A percentile compares a stretch with the other conserved stretches of the same genome.
phyloP scores from a whole-genome alignment of 2,888 invertebrate genomes.

The Leucozona laternaria region DNA sequence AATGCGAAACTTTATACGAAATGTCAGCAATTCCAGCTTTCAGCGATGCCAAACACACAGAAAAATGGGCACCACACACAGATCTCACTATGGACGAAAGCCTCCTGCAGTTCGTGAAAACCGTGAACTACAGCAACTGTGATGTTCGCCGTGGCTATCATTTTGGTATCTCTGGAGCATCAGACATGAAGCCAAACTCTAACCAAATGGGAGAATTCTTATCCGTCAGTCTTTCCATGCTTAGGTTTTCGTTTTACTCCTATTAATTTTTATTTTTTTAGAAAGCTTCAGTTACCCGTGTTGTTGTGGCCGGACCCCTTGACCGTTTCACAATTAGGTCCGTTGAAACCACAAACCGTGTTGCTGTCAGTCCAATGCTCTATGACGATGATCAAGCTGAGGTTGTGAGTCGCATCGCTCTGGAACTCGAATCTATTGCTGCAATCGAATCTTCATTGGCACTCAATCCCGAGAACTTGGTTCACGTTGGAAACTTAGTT shows the following conservation, averaged over 20 bases:
- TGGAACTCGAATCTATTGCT: constrained; percentile 83
- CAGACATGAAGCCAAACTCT: constrained; percentile 85
- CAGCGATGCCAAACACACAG: constrained; percentile 85
- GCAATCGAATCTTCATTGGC: constrained; percentile 20
- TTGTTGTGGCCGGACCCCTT: constrained; percentile 85
- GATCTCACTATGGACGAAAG: constrained; percentile 84
- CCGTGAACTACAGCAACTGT: constrained; percentile 87
- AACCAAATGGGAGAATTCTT: constrained; percentile 85
- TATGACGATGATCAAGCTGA: constrained; percentile 86
- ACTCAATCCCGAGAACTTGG: constrained; percentile 56
- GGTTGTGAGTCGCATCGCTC: constrained; percentile 86
- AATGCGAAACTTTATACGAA: constrained; percentile 89
- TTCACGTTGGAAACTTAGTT: constrained; percentile 85
- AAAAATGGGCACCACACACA: constrained; percentile 84
- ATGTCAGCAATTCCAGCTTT: constrained; percentile 86
- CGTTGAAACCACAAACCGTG: constrained; percentile 86
- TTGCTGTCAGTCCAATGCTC: constrained; percentile 86
- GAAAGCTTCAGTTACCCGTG: constrained; percentile 85
- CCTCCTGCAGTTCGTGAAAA: constrained; percentile 87
- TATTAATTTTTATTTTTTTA: constrained; percentile 78
- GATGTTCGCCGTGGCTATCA: constrained; percentile 87
- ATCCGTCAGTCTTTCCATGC: constrained; percentile 79
- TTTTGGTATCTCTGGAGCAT: constrained; percentile 86
- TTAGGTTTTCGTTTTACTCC: not conserved
- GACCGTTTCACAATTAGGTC: constrained; percentile 87